These are phyloP conservation scores for Misgurnus mizolepis DNA, from an alignment of 2,113 vertebrate genomes.

Conservation along the genomic window DNA sequence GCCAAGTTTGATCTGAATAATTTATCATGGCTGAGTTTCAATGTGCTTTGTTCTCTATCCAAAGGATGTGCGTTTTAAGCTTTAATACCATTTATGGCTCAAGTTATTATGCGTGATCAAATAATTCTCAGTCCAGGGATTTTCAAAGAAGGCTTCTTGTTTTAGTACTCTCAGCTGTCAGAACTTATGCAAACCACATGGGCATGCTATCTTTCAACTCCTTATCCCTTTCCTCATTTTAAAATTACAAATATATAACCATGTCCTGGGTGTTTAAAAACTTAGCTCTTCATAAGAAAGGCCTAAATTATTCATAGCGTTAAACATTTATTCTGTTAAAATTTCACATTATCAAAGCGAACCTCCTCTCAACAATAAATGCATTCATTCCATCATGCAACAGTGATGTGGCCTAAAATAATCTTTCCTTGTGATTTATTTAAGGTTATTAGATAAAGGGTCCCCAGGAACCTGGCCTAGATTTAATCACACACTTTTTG, in stretches of 20 bases:
- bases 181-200: slow-evolving; percentile 65
- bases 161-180: slow-evolving; percentile 56
- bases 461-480: slow-evolving; percentile 45
- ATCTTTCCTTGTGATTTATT: slow-evolving; percentile 52
- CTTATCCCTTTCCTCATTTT: slow-evolving; percentile 60
- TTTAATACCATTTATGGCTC: slow-evolving; percentile 73
- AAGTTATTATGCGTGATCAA: slow-evolving; percentile 76
- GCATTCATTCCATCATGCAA: slow-evolving; percentile 48
- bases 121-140: slow-evolving; percentile 71
- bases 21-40: slow-evolving; percentile 70
- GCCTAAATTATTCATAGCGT: slow-evolving; percentile 66
- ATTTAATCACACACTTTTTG: slow-evolving; percentile 41
- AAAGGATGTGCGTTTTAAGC: slow-evolving; percentile 70
- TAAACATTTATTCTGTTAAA: slow-evolving; percentile 70
- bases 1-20: slow-evolving; percentile 74
- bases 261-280: slow-evolving; percentile 58
- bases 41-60: slow-evolving; percentile 73
- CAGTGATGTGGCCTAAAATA: slow-evolving; percentile 48
- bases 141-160: slow-evolving; percentile 63
- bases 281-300: slow-evolving; percentile 53
- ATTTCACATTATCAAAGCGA: slow-evolving; percentile 61
- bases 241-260: slow-evolving; percentile 67
- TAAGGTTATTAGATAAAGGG: slow-evolving; percentile 49
- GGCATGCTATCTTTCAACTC: slow-evolving; percentile 52
- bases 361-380: slow-evolving; percentile 60